Percentiles rank a stretch among this genome's conserved stretches.
These are phyloP conservation scores for Pseudorasbora parva DNA, from an alignment of 2,113 vertebrate species.

Conservation along the genomic window DNA sequence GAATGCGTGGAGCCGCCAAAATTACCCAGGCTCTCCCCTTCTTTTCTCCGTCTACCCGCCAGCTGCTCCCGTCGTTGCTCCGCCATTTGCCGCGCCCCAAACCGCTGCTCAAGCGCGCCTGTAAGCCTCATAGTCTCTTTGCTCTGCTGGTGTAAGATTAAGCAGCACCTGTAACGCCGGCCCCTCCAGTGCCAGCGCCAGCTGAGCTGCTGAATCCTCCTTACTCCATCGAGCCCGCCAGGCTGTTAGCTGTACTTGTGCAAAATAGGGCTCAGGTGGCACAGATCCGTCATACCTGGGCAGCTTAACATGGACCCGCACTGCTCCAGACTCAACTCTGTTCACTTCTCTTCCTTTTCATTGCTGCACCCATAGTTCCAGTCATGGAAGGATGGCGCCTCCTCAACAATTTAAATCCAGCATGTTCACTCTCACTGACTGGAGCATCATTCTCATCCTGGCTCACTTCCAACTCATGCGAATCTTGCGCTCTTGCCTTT, in stretches of 20 bases:
- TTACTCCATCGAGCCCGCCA: not conserved
- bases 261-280: constrained; percentile 2
- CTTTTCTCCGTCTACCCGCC: not conserved
- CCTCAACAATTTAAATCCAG: not conserved
- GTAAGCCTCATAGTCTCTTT: not conserved
- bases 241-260: constrained; percentile 9
- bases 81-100: not conserved
- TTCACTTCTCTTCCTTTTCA: not conserved
- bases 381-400: not conserved
- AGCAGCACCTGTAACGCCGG: constrained; percentile 18
- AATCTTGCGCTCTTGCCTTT: too few species aligned
- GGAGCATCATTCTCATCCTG: not conserved
- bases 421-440: not conserved
- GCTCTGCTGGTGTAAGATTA: not conserved
- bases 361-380: too few species aligned
- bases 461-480: not conserved
- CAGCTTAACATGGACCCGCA: constrained; percentile 42
- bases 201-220: not conserved
- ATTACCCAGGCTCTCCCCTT: constrained; percentile 10
- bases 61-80: not conserved
- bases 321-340: not conserved
- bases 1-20: constrained; percentile 21
- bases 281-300: not conserved
- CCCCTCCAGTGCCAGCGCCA: constrained; percentile 21
- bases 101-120: not conserved